Base-by-base conservation (phyloP, 92 coral and sea anemone species). In the Porites divaricata region DNA sequence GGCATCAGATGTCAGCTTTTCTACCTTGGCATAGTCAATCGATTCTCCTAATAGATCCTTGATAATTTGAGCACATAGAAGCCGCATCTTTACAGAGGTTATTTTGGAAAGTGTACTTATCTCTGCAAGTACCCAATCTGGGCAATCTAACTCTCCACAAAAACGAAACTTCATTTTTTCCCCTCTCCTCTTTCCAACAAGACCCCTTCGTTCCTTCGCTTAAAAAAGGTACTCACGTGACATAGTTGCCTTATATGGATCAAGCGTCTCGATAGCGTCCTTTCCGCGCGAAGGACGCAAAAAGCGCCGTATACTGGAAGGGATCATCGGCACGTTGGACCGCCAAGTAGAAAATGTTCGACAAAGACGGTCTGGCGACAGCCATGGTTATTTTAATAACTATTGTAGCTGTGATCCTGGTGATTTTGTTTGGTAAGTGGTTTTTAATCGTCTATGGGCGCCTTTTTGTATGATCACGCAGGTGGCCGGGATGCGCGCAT, bases 101-200 rank as follows among this genome's bases (percentile, higher is more conserved):
- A 97, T 95, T 71, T 91, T 95, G n/a, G 99, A 97, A 83, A 97
- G 97, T 10, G 96, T 97, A 69, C 98, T 95, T 26, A 97, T 97
- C 79, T 97, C 99, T 58, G 99, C 99, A 67, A 97, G 90, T 58
- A 95, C 99, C 99, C 99, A 97, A 86, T 97, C 99, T 48, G 99
- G 99, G 93, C 99, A 97, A 93, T 97, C 99, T 28, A 97, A 90
- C 28, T 97, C 99, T 57, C 99, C 99, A 88, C 99, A 97, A 88
- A 97, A 97, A 8, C 99, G 92, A 93, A 97, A 97, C 86, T 93
- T 93, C 99, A 97, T 97, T 25, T 66, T 93, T 17, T 72, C 20
- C 13, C 1, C 9, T 1, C 10, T 24, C 45, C 17, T 26, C n/a
- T 62, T 24, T 7, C 35, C 45, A 23, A 16, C 52, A 16, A n/a